Evolutionary conservation across 1,140 invertebrate species (phyloP).

Genomic region (Drosophila auraria): DNA sequence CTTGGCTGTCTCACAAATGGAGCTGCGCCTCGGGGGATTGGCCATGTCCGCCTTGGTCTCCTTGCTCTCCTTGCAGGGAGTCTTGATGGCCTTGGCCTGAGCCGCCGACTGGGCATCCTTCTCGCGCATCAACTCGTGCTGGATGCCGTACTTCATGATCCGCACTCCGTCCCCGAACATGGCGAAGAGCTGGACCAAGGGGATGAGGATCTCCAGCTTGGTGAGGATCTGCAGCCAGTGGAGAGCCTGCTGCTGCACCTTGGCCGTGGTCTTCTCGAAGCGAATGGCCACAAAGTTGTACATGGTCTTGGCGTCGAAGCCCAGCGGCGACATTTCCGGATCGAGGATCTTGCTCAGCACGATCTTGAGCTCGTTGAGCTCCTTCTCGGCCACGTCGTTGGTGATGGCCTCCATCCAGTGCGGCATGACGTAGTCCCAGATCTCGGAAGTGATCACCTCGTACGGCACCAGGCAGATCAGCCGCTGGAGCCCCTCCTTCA

Average conservation of each 20-base stretch:
- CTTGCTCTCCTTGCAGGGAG: constrained; percentile 78
- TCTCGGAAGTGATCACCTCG: constrained; percentile 97
- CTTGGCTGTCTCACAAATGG: constrained; percentile 86
- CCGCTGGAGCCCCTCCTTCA: constrained; percentile 96
- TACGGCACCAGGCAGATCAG: constrained; percentile 98
- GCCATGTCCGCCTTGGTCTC: constrained; percentile 75
- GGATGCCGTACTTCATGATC: constrained; percentile 87
- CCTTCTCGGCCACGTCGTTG: constrained; percentile 96
- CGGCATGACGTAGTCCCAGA: constrained; percentile 99
- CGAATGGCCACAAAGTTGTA: constrained; percentile 96
- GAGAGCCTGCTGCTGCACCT: constrained; percentile 96
- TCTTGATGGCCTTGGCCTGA: constrained; percentile 84
- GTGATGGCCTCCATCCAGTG: constrained; percentile 99
- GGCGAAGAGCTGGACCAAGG: constrained; percentile 92
- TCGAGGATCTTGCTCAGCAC: constrained; percentile 98
- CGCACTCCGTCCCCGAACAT: constrained; percentile 95
- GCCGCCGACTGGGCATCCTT: constrained; percentile 74
- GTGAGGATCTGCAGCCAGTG: constrained; percentile 98
- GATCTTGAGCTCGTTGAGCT: constrained; percentile 95
- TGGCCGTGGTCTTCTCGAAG: constrained; percentile 93
- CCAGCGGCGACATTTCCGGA: constrained; percentile 96
- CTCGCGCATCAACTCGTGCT: constrained; percentile 85
- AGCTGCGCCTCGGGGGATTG: constrained; percentile 85
- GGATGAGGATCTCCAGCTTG: constrained; percentile 95
- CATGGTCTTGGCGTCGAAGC: constrained; percentile 96